Percentiles rank a stretch among this genome's conserved stretches.
phyloP scores from a whole-genome alignment of 2,888 invertebrate genomes.

The Linnaemya tessellans region DNA sequence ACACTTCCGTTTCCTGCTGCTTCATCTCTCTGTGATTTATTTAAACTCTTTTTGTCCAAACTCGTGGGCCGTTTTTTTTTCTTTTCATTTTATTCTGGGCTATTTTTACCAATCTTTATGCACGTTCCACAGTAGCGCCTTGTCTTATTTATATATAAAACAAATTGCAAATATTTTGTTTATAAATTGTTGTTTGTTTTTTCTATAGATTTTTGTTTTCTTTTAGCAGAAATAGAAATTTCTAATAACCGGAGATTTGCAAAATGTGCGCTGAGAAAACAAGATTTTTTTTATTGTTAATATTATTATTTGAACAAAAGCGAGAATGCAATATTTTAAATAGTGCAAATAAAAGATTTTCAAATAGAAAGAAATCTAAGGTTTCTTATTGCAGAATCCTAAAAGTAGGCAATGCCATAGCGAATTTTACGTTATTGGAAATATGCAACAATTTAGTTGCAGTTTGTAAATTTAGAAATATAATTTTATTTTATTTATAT shows the following conservation, averaged over 20 bases:
- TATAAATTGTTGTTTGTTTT: constrained; percentile 53
- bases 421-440: too few relatives aligned
- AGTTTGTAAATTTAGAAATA: too few relatives aligned
- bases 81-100: not conserved
- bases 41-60: not conserved
- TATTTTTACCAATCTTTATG: constrained; percentile 38
- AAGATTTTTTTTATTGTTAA: not conserved
- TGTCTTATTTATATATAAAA: constrained; percentile 17
- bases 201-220: constrained; percentile 20
- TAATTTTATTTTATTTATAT: too few relatives aligned
- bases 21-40: constrained; percentile 30
- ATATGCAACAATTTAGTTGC: too few relatives aligned
- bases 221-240: not conserved
- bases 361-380: not conserved
- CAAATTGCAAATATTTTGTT: constrained; percentile 60
- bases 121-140: constrained; percentile 14
- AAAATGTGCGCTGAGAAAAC: constrained; percentile 10
- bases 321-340: not conserved
- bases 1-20: constrained; percentile 65
- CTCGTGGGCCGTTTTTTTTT: not conserved
- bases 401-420: too few relatives aligned
- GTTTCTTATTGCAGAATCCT: too few relatives aligned
- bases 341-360: not conserved
- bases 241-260: constrained; percentile 34
- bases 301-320: not conserved